Conservation (phyloP, 1,140 invertebrate genomes). For the Aphaenogaster rudis region DNA sequence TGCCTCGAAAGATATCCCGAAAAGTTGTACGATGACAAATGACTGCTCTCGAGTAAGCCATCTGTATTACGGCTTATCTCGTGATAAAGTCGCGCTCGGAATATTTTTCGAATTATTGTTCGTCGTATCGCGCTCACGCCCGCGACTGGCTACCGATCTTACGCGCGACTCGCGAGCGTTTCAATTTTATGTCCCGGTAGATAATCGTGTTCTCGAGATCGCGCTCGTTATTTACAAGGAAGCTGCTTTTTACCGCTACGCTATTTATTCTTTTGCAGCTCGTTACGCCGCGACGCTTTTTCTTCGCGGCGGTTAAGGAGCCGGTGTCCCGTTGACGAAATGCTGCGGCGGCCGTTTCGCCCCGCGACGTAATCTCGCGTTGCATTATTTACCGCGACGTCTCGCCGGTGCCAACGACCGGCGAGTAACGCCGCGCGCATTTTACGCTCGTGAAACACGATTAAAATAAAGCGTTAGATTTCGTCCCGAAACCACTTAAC, state of each 20-base stretch:
- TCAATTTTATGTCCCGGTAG: conserved; percentile 46
- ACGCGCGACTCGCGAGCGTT: conserved; percentile 33
- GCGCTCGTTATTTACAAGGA: conserved; percentile 57
- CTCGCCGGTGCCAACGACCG: conserved; percentile 50
- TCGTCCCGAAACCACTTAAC: conserved; percentile 57
- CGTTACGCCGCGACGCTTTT: conserved; percentile 56
- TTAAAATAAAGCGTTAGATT: conserved; percentile 63
- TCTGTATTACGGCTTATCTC: conserved; percentile 34
- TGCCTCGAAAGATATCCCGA: conserved; percentile 26
- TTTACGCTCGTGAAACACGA: conserved; percentile 58
- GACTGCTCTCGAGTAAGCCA: conserved; percentile 33
- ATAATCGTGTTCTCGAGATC: conserved; percentile 60
- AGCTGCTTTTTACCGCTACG: conserved; percentile 48
- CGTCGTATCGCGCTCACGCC: neutral
- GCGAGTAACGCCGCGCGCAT: conserved; percentile 30
- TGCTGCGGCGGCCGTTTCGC: conserved; percentile 15
- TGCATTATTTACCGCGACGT: conserved; percentile 60
- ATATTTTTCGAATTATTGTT: conserved; percentile 46
- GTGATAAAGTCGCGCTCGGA: neutral
- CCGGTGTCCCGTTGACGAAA: conserved; percentile 53
- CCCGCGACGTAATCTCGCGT: conserved; percentile 57
- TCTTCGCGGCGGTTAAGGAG: conserved; percentile 46
- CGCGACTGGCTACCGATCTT: conserved; percentile 41
- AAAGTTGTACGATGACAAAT: conserved; percentile 52
- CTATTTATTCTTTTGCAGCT: conserved; percentile 59